phyloP scores from a whole-genome alignment of 2,888 invertebrate species.

The Synergus gifuensis region DNA sequence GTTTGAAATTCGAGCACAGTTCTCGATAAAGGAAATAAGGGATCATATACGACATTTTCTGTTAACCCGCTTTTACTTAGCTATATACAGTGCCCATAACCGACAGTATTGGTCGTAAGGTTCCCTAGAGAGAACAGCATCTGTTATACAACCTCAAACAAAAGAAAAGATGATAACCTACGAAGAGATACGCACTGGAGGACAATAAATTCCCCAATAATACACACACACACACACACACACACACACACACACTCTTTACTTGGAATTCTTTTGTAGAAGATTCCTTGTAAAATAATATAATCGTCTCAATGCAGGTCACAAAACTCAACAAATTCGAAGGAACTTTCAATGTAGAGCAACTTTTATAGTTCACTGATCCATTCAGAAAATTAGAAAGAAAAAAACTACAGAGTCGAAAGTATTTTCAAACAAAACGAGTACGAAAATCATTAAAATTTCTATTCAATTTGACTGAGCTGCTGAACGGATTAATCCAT shows the following conservation, averaged over 20 bases:
- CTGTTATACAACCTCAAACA: slow-evolving; percentile 55
- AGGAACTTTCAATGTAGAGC: neutral
- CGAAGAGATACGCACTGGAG: slow-evolving; percentile 38
- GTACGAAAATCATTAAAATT: neutral
- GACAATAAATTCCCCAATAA: slow-evolving; percentile 3
- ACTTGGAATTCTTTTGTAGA: slow-evolving; percentile 12
- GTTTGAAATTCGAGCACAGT: slow-evolving; percentile 11
- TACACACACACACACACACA: neutral
- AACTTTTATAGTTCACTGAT: slow-evolving; percentile 20
- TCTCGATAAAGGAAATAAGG: slow-evolving; percentile 15
- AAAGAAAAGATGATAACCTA: slow-evolving; percentile 55
- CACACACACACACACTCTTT: neutral
- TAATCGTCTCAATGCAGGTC: slow-evolving; percentile 27
- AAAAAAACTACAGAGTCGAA: neutral
- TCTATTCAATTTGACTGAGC: neutral
- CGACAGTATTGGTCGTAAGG: slow-evolving; percentile 51
- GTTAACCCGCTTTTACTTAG: slow-evolving; percentile 24
- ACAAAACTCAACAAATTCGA: slow-evolving; percentile 3
- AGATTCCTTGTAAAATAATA: slow-evolving; percentile 5
- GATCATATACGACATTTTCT: slow-evolving; percentile 16
- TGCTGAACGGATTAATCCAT: neutral
- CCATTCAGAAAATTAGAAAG: slow-evolving; percentile 15
- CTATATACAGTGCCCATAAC: slow-evolving; percentile 42
- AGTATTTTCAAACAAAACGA: neutral
- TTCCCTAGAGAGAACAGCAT: slow-evolving; percentile 47